Evolutionary conservation across 2,113 vertebrate species (phyloP), one percentile per base, ranked within the genome.

Genomic region (Circaetus cinerascens): DNA sequence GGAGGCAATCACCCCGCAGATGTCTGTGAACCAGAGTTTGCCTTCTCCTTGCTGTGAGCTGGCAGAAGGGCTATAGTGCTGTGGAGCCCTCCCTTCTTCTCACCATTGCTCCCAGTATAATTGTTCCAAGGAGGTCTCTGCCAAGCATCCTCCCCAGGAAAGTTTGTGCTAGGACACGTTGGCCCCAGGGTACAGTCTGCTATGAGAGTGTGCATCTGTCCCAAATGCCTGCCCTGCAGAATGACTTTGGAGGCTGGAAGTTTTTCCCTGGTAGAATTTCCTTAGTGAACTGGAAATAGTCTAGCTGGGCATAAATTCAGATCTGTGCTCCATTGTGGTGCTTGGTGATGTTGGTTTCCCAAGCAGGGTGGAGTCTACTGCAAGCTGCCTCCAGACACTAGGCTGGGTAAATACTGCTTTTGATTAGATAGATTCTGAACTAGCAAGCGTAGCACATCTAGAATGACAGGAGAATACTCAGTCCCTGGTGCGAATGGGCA

Each of bases 1-100:
- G 4, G n/a, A 69, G 43, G 13, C 36, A 50, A 36, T 26, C 11
- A 21, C 23, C 6, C 23, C 41, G 8, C 0, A 0, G 59, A 59
- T n/a, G 15, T 32, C 45, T 63, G 9, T 64, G 38, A 27, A 53
- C 9, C 25, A 55, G 36, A 68, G 5, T 83, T 90, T 91, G 30
- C 26, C 30, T 45, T 25, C n/a, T 36, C 10, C 18, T 84, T 95
- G 27, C 46, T 80, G 27, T 63, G 48, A 38, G 20, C 45, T 88
- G 22, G 34, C n/a, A 87, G 53, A 41, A 68, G 8, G 13, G 7
- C 15, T 59, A 10, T 3, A 45, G 15, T 30, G 46, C 12, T 7
- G 4, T 71, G 22, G 30, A 84, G 29, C 8, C 38, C 10, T 86
- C 41, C 13, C 17, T 68, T 51, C 45, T 27, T 77, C 40, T 86